Conservation (phyloP, 2,888 invertebrate species). For the Macrophya annulata region DNA sequence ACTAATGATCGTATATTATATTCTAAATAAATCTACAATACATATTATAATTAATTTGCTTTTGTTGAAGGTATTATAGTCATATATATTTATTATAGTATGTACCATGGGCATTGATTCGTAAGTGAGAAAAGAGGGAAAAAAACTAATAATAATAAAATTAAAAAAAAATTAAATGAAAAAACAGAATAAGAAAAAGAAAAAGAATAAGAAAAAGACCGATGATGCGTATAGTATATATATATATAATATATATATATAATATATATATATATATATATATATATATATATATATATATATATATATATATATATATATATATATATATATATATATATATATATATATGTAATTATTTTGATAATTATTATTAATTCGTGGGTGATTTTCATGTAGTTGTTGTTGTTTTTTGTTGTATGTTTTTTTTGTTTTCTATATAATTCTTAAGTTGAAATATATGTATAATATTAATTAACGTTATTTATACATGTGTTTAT, state of each 20-base stretch:
- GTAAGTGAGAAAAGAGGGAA: not conserved
- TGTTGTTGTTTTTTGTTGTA: slow-evolving; percentile 35
- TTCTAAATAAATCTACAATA: slow-evolving; percentile 54
- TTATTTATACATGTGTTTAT: slow-evolving; percentile 57
- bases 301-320: not conserved
- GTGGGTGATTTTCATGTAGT: slow-evolving; percentile 33
- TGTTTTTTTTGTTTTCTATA: not conserved
- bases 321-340: slow-evolving; percentile 1
- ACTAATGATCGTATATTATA: slow-evolving; percentile 61
- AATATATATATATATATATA: not conserved
- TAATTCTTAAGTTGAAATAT: slow-evolving; percentile 43
- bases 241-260: not conserved
- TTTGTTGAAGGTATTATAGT: slow-evolving; percentile 30
- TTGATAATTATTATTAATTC: slow-evolving; percentile 22
- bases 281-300: not conserved
- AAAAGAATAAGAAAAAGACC: not conserved
- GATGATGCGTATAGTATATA: not conserved
- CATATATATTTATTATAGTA: slow-evolving; percentile 30
- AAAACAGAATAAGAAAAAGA: not conserved
- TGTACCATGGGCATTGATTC: slow-evolving; percentile 41
- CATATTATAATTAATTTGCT: slow-evolving; percentile 45
- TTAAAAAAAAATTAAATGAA: not conserved
- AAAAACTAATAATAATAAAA: too few species aligned
- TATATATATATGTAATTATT: not conserved
- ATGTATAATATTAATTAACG: slow-evolving; percentile 69